Conservation (phyloP, 2,797 vertebrate genomes). For the Catamblyrhynchus diadema region DNA sequence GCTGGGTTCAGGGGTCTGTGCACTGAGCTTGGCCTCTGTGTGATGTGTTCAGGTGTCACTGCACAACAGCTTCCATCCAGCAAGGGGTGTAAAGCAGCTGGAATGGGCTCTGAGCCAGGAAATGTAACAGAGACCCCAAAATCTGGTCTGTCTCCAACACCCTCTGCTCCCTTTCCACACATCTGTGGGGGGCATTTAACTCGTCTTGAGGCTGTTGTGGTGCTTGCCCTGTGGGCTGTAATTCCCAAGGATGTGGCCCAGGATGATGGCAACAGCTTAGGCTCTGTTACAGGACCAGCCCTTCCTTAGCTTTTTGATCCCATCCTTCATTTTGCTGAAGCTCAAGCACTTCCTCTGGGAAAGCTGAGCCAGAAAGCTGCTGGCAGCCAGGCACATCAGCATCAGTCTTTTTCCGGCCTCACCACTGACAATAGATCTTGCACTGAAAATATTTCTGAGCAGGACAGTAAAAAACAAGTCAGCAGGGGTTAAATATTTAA, state of each 20-base stretch:
- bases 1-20: background rate
- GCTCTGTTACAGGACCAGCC: fast-evolving
- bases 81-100: background rate
- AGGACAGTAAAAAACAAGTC: background rate
- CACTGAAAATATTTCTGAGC: background rate
- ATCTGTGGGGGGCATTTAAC: background rate
- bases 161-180: background rate
- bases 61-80: fast-evolving
- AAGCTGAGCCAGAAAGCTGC: background rate
- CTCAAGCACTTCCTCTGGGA: background rate
- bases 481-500: background rate
- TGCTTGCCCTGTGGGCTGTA: background rate
- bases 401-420: background rate
- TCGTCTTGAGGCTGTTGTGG: background rate
- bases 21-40: background rate
- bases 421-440: background rate
- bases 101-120: fast-evolving
- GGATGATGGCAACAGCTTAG: background rate
- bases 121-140: background rate
- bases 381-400: background rate
- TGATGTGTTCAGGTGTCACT: background rate
- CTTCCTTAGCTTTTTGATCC: background rate
- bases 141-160: background rate
- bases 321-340: background rate
- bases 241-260: background rate